A percentile compares a stretch with the other conserved stretches of the same genome.
Conservation (phyloP, 1,140 invertebrate species). For the Dinoponera quadriceps region DNA sequence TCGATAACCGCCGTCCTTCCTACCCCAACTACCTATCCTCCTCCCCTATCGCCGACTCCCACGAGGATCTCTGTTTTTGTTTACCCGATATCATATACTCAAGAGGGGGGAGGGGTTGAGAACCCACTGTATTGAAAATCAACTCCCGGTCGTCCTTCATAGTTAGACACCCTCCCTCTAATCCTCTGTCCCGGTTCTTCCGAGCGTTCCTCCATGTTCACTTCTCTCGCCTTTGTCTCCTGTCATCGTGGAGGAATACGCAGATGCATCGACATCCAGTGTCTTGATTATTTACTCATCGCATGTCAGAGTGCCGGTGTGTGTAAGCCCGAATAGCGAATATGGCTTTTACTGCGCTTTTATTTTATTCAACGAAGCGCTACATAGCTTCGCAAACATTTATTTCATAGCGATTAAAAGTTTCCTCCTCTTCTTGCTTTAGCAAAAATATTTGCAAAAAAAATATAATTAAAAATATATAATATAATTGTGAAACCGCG, state of each 20-base stretch:
- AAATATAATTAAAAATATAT: too few species aligned
- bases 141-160: slow-evolving; percentile 38
- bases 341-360: background rate
- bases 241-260: background rate
- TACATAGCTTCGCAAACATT: too few species aligned
- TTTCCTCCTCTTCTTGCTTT: too few species aligned
- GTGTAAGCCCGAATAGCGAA: background rate
- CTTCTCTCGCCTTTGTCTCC: slow-evolving; percentile 31
- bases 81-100: slow-evolving; percentile 60
- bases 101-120: background rate
- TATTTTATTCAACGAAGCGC: background rate
- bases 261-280: slow-evolving; percentile 6
- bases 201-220: background rate
- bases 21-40: background rate
- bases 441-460: too few species aligned
- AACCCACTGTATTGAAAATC: slow-evolving; percentile 54
- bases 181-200: background rate
- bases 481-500: too few species aligned
- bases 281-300: slow-evolving; percentile 12
- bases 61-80: slow-evolving; percentile 60
- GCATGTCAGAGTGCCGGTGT: background rate
- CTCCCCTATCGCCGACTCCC: slow-evolving; percentile 33
- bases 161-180: slow-evolving; percentile 24
- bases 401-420: too few species aligned
- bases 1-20: slow-evolving; percentile 27